phyloP scores from a whole-genome alignment of 2,888 invertebrate genomes.

The Bombylius major region DNA sequence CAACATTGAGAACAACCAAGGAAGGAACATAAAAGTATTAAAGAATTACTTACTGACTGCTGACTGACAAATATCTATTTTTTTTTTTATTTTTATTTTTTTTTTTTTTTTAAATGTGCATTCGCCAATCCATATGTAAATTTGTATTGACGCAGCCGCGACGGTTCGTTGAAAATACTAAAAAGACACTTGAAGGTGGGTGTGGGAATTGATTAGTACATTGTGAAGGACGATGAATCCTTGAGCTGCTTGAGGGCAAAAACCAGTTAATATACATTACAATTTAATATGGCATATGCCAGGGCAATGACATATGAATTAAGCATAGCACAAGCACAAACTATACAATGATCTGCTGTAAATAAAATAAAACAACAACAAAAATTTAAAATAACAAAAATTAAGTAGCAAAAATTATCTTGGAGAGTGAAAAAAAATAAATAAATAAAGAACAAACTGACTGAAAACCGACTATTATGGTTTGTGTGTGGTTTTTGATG shows the following conservation, averaged over 20 bases:
- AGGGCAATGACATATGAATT: background rate
- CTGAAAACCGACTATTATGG: too few species aligned
- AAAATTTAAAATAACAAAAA: too few species aligned
- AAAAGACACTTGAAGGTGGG: background rate
- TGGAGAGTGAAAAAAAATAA: too few species aligned
- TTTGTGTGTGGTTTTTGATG: background rate
- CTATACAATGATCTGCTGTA: too few species aligned
- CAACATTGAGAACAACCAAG: too few species aligned
- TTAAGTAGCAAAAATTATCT: too few species aligned
- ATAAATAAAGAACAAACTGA: too few species aligned
- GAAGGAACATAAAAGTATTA: too few species aligned
- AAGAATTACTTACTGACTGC: background rate
- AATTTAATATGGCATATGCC: conserved; percentile 1
- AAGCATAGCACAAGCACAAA: too few species aligned
- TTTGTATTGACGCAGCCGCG: background rate
- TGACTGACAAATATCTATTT: background rate
- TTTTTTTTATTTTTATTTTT: too few species aligned
- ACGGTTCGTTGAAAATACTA: background rate
- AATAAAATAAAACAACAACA: too few species aligned
- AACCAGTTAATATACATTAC: background rate
- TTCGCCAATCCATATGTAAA: background rate
- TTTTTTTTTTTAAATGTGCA: background rate
- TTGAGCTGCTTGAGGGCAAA: conserved; percentile 1
- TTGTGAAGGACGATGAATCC: background rate
- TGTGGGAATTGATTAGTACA: background rate